Evolutionary conservation across 2,888 invertebrate species (phyloP), one percentile per base, ranked within the genome.

Genomic region (Tetragonula carbonaria): DNA sequence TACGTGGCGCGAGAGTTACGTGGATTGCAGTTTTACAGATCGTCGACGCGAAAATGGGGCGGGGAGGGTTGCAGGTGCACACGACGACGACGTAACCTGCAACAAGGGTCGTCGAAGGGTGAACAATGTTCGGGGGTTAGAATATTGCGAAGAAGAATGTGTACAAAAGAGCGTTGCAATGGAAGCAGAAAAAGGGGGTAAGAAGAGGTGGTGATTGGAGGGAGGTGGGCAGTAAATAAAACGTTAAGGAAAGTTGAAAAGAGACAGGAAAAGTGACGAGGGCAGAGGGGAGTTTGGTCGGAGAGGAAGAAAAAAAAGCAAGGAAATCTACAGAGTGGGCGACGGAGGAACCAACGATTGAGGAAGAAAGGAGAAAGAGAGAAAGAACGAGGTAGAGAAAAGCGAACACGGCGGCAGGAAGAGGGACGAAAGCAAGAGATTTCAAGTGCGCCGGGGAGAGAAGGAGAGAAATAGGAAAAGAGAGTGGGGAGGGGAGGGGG

Each of bases 121-220:
- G 80, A 80, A 80, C 82, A 66, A 71, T 66, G 82, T 82, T 82
- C 53, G 38, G 74, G 33, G 50, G 70, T 71, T 65, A n/a, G 74
- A 74, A 74, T 59, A 63, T 70, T 38, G 63, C 74, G 63, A 14
- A 14, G 16, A 53, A 13, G 53, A 51, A 38, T 28, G 51, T 74
- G 38, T 82, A 73, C 55, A 38, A 63, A 76, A 45, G 68, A 21
- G 28, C 11, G 51, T 4, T 28, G 21, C n/a, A 33, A 55, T 38
- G 8, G 57, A 50, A 51, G 28, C 6, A 1, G 8, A 14, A 50
- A n/a, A 50, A 0, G 14, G 13, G 59, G 13, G 5, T 6, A 14
- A 2, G 0, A 2, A 28, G 45, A 18, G 23, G 18, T 33, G 33
- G 33, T 2, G 3, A 33, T 28, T 33, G 23, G 4, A 4, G 28